Evolutionary conservation across 2,797 vertebrate species (phyloP), one percentile per base, ranked within the genome.

Genomic region (Petrocephalus schoutedeni): DNA sequence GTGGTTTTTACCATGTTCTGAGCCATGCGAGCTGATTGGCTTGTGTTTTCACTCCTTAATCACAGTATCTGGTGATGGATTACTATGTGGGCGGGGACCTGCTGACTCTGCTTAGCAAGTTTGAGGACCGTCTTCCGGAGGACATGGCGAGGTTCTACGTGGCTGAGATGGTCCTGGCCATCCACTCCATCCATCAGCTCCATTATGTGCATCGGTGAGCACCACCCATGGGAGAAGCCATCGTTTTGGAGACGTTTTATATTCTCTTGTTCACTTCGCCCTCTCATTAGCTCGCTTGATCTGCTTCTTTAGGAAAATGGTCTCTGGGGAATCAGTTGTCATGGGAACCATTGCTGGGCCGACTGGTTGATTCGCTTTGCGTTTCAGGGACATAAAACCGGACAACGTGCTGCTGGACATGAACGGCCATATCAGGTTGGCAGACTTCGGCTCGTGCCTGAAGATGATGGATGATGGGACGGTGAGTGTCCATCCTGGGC

Each of bases 11-110:
- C 28, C 28, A 28, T 28, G 3, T 45, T 4, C 14, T 41, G 41
- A 74, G 32, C 14, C 32, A 6, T 41, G 67, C 32, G 2, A 41
- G 80, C 45, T 10, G 19, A 58, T 82, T 77, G 14, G 53, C 21
- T 57, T 0, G 7, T 12, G 2, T 82, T 49, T 64, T 6, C 28
- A 54, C 49, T 16, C 85, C n/a, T 57, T 61, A 28, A 71, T 82
- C 93, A 57, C 83, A 97, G 97, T 97, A 97, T 89, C 91, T 99
- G 90, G 98, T 99, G 89, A 99, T 99, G 98, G 98, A 99, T 91
- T 99, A 99, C 96, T 99, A 99, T 0, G 98, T 99, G 89, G 98
- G 98, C 1, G 98, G 98, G 0, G 98, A 99, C 93, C 94, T 99
- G 89, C 93, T 99, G 93, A 99, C 98, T 0, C 95, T 99, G 91